phyloP scores from a whole-genome alignment of 2,888 invertebrate genomes.

The Coleophora flavipennella region DNA sequence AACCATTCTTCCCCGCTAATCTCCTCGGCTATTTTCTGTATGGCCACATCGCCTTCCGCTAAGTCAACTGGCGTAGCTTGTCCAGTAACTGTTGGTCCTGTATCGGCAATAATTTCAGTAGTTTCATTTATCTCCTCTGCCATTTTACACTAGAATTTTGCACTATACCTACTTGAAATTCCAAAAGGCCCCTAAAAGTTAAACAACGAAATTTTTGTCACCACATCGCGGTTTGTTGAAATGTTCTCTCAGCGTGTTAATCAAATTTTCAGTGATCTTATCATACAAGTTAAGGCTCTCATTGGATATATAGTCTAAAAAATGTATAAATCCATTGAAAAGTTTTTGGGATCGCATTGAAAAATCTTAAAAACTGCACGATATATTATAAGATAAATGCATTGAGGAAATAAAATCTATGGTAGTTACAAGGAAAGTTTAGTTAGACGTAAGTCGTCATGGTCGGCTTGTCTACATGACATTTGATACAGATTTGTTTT shows the following conservation, averaged over 20 bases:
- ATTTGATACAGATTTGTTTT: too few species aligned
- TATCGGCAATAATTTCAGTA: neutral
- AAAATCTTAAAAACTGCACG: too few species aligned
- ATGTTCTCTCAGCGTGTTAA: constrained; percentile 34
- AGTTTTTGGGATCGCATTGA: constrained; percentile 2
- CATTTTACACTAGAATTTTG: too few species aligned
- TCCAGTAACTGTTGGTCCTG: constrained; percentile 1
- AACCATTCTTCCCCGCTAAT: constrained; percentile 1
- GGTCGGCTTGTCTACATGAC: too few species aligned
- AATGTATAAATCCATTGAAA: constrained; percentile 30
- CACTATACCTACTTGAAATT: neutral
- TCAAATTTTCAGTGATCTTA: constrained; percentile 51
- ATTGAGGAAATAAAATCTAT: too few species aligned
- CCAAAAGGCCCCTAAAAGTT: constrained; percentile 1
- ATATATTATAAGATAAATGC: too few species aligned
- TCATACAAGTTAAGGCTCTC: constrained; percentile 44
- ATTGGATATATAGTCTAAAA: constrained; percentile 43
- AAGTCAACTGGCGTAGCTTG: constrained; percentile 16
- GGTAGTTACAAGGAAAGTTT: too few species aligned
- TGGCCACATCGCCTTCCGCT: constrained; percentile 12
- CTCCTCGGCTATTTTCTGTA: constrained; percentile 1
- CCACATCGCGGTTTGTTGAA: constrained; percentile 41
- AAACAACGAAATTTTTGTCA: constrained; percentile 43
- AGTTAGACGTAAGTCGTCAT: too few species aligned
- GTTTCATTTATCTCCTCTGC: neutral